Conservation (phyloP, 2,113 vertebrate genomes). For the Dipodomys merriami region DNA sequence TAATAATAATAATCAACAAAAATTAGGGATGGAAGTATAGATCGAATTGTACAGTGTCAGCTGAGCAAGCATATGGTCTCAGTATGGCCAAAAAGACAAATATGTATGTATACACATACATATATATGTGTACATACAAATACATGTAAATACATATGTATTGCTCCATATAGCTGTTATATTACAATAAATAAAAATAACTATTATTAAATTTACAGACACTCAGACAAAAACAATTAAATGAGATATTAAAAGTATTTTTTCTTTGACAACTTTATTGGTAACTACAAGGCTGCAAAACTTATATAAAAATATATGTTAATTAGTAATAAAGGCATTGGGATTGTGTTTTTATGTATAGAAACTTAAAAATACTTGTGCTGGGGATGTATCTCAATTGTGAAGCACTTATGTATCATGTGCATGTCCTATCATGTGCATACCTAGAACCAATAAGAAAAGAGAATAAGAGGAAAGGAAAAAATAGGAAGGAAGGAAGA, state of each 20-base stretch:
- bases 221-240: constrained; percentile 46
- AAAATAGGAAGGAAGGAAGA: background rate
- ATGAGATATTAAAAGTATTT: background rate
- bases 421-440: too few species aligned
- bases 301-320: constrained; percentile 66
- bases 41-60: too few species aligned
- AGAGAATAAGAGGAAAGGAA: too few species aligned
- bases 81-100: too few species aligned
- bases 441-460: background rate
- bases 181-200: constrained; percentile 58
- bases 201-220: constrained; percentile 48
- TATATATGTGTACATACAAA: too few species aligned
- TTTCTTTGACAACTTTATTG: constrained; percentile 64
- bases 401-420: background rate
- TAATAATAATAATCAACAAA: too few species aligned
- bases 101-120: too few species aligned
- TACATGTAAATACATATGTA: background rate
- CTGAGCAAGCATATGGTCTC: too few species aligned
- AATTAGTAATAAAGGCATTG: constrained; percentile 72
- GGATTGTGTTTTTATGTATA: constrained; percentile 76
- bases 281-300: constrained; percentile 78
- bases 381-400: too few species aligned
- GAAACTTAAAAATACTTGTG: constrained; percentile 71
- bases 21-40: too few species aligned
- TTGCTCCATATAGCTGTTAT: constrained; percentile 56